Percentiles rank a stretch among this genome's conserved stretches.
Evolutionary conservation across 2,888 invertebrate genomes (phyloP).

Genomic region (Rhingia campestris): DNA sequence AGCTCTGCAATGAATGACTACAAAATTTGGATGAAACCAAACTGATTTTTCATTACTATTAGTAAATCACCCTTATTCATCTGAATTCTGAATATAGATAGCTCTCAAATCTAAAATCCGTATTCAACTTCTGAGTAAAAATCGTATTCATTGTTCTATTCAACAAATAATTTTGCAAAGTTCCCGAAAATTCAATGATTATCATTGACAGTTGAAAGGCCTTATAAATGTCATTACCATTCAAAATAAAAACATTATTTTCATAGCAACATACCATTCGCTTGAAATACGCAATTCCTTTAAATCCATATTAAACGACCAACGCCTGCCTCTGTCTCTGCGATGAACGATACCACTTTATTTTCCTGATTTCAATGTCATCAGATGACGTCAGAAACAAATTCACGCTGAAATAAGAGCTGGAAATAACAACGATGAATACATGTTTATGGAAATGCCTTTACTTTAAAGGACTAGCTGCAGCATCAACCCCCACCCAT

Average conservation of each 20-base stretch:
- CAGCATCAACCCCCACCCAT: conserved; percentile 35
- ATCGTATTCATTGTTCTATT: too few species aligned
- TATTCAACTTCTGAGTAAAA: too few species aligned
- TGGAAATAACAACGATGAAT: conserved; percentile 2
- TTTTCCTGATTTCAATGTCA: conserved; percentile 60
- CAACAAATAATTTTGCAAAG: conserved; percentile 37
- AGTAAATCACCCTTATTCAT: too few species aligned
- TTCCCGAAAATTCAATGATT: conserved; percentile 34
- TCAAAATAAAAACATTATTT: conserved; percentile 25
- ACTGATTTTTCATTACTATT: too few species aligned
- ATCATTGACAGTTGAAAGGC: conserved; percentile 38
- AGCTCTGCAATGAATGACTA: too few species aligned
- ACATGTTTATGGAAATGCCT: conserved; percentile 15
- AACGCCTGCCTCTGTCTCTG: not conserved
- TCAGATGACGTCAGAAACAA: conserved; percentile 52
- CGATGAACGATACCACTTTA: conserved; percentile 30
- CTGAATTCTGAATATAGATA: too few species aligned
- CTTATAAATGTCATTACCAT: conserved; percentile 24
- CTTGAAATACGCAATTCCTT: not conserved
- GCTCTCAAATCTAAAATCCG: too few species aligned
- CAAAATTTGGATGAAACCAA: too few species aligned
- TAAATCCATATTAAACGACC: not conserved
- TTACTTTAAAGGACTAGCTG: conserved; percentile 23
- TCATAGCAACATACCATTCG: conserved; percentile 2
- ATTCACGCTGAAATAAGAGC: conserved; percentile 13